These are phyloP conservation scores for Molossus molossus DNA, from an alignment of 2,797 vertebrate genomes.

Conservation along the genomic window DNA sequence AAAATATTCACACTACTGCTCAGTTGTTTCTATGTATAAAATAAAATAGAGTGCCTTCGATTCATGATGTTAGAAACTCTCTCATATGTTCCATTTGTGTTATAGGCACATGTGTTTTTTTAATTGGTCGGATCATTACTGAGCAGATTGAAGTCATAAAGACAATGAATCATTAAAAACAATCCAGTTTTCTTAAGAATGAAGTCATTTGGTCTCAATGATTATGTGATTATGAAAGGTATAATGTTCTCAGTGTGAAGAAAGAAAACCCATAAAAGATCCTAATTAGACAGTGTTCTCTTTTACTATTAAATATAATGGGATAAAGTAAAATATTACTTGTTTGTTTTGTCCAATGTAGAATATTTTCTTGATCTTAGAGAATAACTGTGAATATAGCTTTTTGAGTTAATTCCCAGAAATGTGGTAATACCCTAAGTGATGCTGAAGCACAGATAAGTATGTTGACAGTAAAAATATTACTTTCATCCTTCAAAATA, in stretches of 20 bases:
- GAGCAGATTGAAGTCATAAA: slow-evolving; percentile 71
- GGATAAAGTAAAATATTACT: slow-evolving; percentile 67
- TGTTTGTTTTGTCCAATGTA: neutral
- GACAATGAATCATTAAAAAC: slow-evolving; percentile 71
- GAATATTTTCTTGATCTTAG: slow-evolving; percentile 51
- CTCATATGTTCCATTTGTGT: neutral
- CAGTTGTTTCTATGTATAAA: neutral
- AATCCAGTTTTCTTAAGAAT: slow-evolving; percentile 70
- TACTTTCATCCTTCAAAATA: slow-evolving; percentile 58
- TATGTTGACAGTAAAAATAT: slow-evolving; percentile 46
- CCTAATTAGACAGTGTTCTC: slow-evolving; percentile 71
- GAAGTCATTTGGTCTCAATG: slow-evolving; percentile 72
- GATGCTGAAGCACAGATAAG: neutral
- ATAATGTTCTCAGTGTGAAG: slow-evolving; percentile 65
- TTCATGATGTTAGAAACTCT: neutral
- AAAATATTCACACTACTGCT: neutral
- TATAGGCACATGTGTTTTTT: slow-evolving; percentile 43
- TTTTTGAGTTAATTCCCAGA: slow-evolving; percentile 60
- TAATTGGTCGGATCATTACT: slow-evolving; percentile 71
- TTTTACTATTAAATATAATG: slow-evolving; percentile 69
- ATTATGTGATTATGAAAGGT: slow-evolving; percentile 74
- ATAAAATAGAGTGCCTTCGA: neutral
- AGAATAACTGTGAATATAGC: slow-evolving; percentile 56
- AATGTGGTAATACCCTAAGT: slow-evolving; percentile 61
- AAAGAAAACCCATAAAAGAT: slow-evolving; percentile 70